These are phyloP conservation scores for Ophioninae sp. DNA, from an alignment of 2,888 invertebrate species.

Conservation along the genomic window DNA sequence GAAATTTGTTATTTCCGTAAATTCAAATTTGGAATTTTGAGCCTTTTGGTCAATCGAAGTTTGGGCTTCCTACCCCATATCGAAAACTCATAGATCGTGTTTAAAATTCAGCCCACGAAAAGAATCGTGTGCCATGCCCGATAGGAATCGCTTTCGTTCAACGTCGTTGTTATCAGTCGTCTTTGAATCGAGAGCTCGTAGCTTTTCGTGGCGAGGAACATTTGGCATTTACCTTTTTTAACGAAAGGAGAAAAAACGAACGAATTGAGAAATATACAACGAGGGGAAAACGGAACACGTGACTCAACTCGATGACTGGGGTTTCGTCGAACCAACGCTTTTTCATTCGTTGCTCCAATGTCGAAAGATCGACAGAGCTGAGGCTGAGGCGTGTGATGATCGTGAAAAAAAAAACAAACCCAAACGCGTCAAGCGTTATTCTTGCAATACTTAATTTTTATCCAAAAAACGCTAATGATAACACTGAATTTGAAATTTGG, in stretches of 20 bases:
- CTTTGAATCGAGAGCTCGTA: conserved; percentile 17
- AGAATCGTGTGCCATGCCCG: conserved; percentile 42
- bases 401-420: conserved; percentile 17
- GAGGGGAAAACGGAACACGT: conserved; percentile 24
- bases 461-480: too few species aligned
- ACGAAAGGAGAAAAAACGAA: background rate
- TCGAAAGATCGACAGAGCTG: conserved; percentile 37
- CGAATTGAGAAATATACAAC: conserved; percentile 29
- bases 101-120: conserved; percentile 43
- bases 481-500: conserved; percentile 42
- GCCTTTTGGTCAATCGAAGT: too few species aligned
- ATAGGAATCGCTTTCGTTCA: conserved; percentile 13
- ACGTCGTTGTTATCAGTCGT: conserved; percentile 41
- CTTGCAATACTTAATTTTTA: conserved; percentile 38
- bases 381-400: conserved; percentile 1
- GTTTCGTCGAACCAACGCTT: conserved; percentile 48
- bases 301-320: conserved; percentile 52
- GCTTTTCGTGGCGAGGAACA: conserved; percentile 21
- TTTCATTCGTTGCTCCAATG: conserved; percentile 35
- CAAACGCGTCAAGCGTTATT: too few species aligned
- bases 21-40: too few species aligned
- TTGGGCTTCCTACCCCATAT: too few species aligned
- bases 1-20: too few species aligned
- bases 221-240: background rate
- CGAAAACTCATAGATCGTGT: conserved; percentile 52